phyloP scores from a whole-genome alignment of 2,113 vertebrate genomes.

The Hippocampus comes region DNA sequence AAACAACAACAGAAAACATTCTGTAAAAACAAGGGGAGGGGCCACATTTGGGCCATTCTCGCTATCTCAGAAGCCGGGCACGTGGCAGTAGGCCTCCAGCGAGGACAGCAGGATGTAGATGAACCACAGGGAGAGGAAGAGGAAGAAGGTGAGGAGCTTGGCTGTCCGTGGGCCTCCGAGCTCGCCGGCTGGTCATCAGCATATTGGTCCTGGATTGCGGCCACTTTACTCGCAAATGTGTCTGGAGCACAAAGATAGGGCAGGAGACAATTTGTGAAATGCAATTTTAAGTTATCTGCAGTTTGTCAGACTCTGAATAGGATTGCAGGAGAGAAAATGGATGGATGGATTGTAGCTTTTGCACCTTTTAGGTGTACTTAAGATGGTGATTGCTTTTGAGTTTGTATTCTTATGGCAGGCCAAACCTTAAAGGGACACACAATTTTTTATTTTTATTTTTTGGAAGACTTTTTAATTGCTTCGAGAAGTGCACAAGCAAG shows the following conservation, averaged over 20 bases:
- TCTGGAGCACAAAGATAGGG: constrained; percentile 50
- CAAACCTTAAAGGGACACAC: too few species aligned
- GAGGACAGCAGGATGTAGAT: constrained; percentile 78
- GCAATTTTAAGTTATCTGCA: too few species aligned
- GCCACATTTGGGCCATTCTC: constrained; percentile 28
- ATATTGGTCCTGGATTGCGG: constrained; percentile 82
- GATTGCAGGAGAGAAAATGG: too few species aligned
- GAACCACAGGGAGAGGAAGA: constrained; percentile 77
- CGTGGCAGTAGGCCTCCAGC: constrained; percentile 78
- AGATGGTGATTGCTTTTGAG: too few species aligned
- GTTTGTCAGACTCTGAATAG: too few species aligned
- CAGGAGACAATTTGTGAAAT: too few species aligned
- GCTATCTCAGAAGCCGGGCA: constrained; percentile 72
- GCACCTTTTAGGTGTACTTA: too few species aligned
- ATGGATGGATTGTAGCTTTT: too few species aligned
- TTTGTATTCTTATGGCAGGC: too few species aligned
- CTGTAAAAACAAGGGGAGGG: constrained; percentile 49
- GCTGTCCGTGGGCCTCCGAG: constrained; percentile 77
- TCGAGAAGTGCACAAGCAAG: too few species aligned
- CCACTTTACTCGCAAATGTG: constrained; percentile 82
- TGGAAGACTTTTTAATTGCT: too few species aligned
- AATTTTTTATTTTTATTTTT: too few species aligned
- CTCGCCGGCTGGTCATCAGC: constrained; percentile 81
- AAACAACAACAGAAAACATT: constrained; percentile 4
- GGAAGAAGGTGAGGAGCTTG: constrained; percentile 75